Percentiles rank a stretch among this genome's conserved stretches.
Evolutionary conservation across 2,113 vertebrate species (phyloP).

Genomic region (Entosphenus tridentatus): DNA sequence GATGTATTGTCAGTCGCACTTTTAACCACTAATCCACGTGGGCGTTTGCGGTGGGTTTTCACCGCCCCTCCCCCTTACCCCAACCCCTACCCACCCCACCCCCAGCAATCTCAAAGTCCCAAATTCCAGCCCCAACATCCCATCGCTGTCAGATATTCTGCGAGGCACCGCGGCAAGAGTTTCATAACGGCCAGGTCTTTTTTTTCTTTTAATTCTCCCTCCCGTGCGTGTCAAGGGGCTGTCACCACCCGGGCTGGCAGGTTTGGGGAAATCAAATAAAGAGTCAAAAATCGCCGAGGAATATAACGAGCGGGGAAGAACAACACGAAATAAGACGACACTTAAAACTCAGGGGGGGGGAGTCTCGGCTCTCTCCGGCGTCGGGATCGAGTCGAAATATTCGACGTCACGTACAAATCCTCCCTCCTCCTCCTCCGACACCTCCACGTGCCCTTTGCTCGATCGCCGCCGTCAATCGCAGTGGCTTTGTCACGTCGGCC

Average conservation of each 20-base stretch:
- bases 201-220: constrained; percentile 8
- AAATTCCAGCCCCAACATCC: constrained; percentile 8
- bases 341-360: too few relatives aligned
- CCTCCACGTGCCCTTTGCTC: constrained; percentile 9
- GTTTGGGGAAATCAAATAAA: too few relatives aligned
- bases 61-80: constrained; percentile 1
- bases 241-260: background rate
- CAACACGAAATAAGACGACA: too few relatives aligned
- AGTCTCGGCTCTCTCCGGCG: background rate
- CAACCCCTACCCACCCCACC: constrained; percentile 10
- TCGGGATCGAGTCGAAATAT: constrained; percentile 15
- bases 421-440: constrained; percentile 10
- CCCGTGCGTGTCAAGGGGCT: background rate
- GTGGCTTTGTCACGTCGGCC: too few relatives aligned
- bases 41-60: too few relatives aligned
- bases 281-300: too few relatives aligned
- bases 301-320: too few relatives aligned
- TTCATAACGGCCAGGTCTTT: too few relatives aligned
- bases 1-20: too few relatives aligned
- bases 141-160: background rate
- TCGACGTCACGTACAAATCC: background rate
- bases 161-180: background rate
- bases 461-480: constrained; percentile 6
- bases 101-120: constrained; percentile 9
- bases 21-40: too few relatives aligned